Evolutionary conservation across 1,140 invertebrate genomes (phyloP).

Genomic region (Limonius californicus): DNA sequence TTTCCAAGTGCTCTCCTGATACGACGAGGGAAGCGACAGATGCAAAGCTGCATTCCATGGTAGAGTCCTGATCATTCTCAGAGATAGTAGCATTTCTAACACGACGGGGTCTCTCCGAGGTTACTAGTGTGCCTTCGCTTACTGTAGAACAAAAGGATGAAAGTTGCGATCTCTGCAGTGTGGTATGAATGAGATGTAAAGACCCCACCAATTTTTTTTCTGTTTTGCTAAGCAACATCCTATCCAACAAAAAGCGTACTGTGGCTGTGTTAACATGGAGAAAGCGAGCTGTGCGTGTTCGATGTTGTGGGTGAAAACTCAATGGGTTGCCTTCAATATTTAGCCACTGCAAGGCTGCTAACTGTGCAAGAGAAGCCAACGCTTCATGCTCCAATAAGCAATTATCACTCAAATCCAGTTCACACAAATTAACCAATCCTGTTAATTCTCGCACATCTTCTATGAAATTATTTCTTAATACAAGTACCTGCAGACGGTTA

Average conservation of each 20-base stretch:
- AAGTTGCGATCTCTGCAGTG: constrained; percentile 1
- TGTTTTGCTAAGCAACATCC: constrained; percentile 49
- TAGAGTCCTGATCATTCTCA: not conserved
- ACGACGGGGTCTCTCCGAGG: constrained; percentile 29
- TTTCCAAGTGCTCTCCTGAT: constrained; percentile 6
- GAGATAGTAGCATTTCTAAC: constrained; percentile 10
- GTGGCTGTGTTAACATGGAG: constrained; percentile 54
- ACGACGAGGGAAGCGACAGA: not conserved
- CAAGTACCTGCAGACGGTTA: constrained; percentile 39
- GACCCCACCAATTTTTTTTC: constrained; percentile 52
- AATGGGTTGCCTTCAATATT: constrained; percentile 60
- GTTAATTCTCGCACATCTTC: constrained; percentile 47
- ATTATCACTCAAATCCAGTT: constrained; percentile 61
- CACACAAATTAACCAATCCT: constrained; percentile 50
- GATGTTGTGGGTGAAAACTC: constrained; percentile 56
- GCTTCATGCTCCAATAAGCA: constrained; percentile 58
- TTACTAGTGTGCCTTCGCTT: constrained; percentile 11
- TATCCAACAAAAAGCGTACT: constrained; percentile 58
- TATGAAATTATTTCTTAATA: constrained; percentile 45
- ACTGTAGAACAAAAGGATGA: constrained; percentile 19
- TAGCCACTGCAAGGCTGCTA: constrained; percentile 53
- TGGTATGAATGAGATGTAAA: constrained; percentile 28
- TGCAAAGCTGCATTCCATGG: not conserved
- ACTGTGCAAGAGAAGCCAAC: constrained; percentile 53
- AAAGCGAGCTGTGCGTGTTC: constrained; percentile 53